Conservation (phyloP, 2,797 vertebrate genomes). For the Enoplosus armatus region DNA sequence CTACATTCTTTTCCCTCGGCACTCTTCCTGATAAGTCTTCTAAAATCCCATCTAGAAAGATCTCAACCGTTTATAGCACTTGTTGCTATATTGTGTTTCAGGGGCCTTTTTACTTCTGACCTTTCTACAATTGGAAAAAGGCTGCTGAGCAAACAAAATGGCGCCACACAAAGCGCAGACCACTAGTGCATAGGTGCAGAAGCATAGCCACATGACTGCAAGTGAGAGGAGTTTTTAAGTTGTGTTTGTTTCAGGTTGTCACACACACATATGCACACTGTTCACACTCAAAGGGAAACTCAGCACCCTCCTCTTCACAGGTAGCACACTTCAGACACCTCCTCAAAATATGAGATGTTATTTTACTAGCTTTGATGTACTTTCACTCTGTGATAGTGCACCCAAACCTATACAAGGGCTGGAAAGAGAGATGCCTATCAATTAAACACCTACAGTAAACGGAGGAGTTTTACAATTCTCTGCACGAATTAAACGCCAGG, state of each 20-base stretch:
- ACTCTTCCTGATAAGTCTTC: not conserved
- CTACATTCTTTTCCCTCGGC: not conserved
- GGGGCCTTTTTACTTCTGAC: slow-evolving; percentile 24
- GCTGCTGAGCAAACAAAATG: slow-evolving; percentile 52
- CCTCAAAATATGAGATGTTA: slow-evolving; percentile 57
- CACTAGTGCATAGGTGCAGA: slow-evolving; percentile 32
- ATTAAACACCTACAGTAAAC: slow-evolving; percentile 65
- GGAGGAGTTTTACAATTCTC: slow-evolving; percentile 55
- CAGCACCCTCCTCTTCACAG: slow-evolving; percentile 42
- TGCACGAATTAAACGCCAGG: slow-evolving; percentile 87
- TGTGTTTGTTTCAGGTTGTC: slow-evolving; percentile 31
- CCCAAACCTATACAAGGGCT: slow-evolving; percentile 24
- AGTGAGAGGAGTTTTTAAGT: slow-evolving; percentile 23
- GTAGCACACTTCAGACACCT: slow-evolving; percentile 49
- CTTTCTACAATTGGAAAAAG: slow-evolving; percentile 16
- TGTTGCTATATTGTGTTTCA: slow-evolving; percentile 55
- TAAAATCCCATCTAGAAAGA: slow-evolving; percentile 24
- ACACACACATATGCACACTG: slow-evolving; percentile 17
- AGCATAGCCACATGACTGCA: slow-evolving; percentile 13
- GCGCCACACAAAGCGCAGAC: slow-evolving; percentile 28
- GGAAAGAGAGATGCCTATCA: slow-evolving; percentile 41
- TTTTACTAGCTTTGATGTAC: slow-evolving; percentile 48
- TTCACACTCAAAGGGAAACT: slow-evolving; percentile 44
- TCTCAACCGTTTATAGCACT: slow-evolving; percentile 45
- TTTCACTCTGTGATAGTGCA: slow-evolving; percentile 28